Conservation (phyloP, 2,888 invertebrate species). For the Nomada lathburiana region DNA sequence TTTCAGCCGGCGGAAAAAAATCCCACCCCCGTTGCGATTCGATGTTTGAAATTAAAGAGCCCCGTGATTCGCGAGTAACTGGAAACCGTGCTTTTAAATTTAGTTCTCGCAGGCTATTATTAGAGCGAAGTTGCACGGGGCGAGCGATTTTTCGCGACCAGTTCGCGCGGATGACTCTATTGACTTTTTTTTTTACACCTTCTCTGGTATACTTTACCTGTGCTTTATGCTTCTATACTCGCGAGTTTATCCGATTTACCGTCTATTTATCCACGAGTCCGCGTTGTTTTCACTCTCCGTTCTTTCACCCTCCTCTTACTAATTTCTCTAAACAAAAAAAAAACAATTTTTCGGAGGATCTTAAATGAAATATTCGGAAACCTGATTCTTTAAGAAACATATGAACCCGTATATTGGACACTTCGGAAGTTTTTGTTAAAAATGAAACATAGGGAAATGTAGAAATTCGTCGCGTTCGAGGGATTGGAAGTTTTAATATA, state of each 20-base stretch:
- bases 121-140: conserved; percentile 60
- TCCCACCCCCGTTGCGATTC: background rate
- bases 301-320: background rate
- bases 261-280: conserved; percentile 20
- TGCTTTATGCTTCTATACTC: background rate
- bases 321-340: background rate
- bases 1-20: background rate
- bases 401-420: too few relatives aligned
- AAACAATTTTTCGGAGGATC: too few relatives aligned
- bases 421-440: too few relatives aligned
- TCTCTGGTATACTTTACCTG: background rate
- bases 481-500: too few relatives aligned
- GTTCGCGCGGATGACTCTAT: conserved; percentile 63
- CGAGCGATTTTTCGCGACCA: conserved; percentile 62
- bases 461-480: too few relatives aligned
- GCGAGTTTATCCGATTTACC: conserved; percentile 43
- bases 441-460: too few relatives aligned
- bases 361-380: too few relatives aligned
- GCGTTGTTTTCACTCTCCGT: conserved; percentile 4
- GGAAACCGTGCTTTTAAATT: conserved; percentile 66
- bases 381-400: too few relatives aligned
- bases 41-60: background rate
- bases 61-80: conserved; percentile 15
- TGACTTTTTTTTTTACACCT: conserved; percentile 39
- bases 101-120: conserved; percentile 51